Evolutionary conservation across 2,113 vertebrate genomes (phyloP).

Genomic region (Pelmatolapia mariae): DNA sequence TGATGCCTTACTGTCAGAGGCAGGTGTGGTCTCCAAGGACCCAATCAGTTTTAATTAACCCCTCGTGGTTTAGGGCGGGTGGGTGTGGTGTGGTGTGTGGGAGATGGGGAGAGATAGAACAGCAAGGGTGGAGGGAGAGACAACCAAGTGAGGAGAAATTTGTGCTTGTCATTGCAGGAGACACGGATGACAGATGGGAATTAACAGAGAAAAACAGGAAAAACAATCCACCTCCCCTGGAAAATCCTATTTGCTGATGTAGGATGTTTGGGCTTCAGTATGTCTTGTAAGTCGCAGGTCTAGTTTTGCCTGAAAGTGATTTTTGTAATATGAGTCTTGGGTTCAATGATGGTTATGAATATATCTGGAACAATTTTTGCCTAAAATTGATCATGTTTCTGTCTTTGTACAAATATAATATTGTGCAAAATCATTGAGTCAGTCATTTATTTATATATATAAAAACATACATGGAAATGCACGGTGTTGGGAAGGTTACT

Average conservation of each 20-base stretch:
- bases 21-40: conserved; percentile 70
- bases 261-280: neutral
- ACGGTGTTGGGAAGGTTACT: neutral
- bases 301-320: neutral
- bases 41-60: conserved; percentile 82
- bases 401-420: neutral
- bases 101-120: neutral
- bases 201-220: neutral
- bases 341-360: neutral
- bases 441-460: neutral
- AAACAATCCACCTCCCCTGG: neutral
- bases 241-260: neutral
- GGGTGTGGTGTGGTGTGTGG: conserved; percentile 1
- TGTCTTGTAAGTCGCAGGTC: neutral
- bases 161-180: conserved; percentile 15
- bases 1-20: conserved; percentile 68
- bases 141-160: neutral
- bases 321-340: neutral
- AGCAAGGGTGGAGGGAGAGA: neutral
- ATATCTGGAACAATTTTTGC: neutral
- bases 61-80: conserved; percentile 58
- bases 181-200: neutral
- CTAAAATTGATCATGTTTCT: neutral
- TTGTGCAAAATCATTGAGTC: neutral
- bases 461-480: neutral